Evolutionary conservation across 2,888 invertebrate genomes (phyloP).

Genomic region (Drosophila histrio): DNA sequence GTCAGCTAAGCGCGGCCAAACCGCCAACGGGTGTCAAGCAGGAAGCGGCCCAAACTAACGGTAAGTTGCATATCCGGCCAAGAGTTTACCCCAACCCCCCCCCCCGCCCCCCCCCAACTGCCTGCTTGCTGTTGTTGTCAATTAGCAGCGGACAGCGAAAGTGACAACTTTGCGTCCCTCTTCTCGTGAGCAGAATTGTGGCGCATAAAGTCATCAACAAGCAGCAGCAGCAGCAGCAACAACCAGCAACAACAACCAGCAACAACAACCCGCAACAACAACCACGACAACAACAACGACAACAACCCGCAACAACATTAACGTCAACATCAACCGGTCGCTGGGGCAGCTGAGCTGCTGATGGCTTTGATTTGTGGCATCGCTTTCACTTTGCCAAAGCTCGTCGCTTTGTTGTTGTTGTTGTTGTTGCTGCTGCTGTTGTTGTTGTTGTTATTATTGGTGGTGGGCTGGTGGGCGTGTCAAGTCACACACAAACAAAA

Average conservation of each 20-base stretch:
- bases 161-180: constrained; percentile 22
- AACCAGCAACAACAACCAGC: constrained; percentile 14
- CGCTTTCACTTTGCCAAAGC: constrained; percentile 67
- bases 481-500: constrained; percentile 13
- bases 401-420: constrained; percentile 6
- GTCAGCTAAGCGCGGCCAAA: constrained; percentile 31
- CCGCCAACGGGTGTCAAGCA: constrained; percentile 36
- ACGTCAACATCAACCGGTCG: constrained; percentile 46
- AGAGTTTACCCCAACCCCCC: too few relatives aligned
- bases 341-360: constrained; percentile 24
- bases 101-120: too few relatives aligned
- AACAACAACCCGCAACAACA: constrained; percentile 19
- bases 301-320: constrained; percentile 25
- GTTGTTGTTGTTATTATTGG: background rate
- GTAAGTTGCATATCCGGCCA: constrained; percentile 51
- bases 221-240: constrained; percentile 10
- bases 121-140: constrained; percentile 13
- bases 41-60: constrained; percentile 58
- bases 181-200: constrained; percentile 46
- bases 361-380: constrained; percentile 71
- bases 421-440: constrained; percentile 1
- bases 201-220: constrained; percentile 33
- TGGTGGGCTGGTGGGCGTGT: constrained; percentile 35
- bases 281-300: constrained; percentile 1
- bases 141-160: constrained; percentile 40